A percentile compares a stretch with the other conserved stretches of the same genome.
Conservation (phyloP, 2,797 vertebrate species). For the Semaprochilodus insignis region DNA sequence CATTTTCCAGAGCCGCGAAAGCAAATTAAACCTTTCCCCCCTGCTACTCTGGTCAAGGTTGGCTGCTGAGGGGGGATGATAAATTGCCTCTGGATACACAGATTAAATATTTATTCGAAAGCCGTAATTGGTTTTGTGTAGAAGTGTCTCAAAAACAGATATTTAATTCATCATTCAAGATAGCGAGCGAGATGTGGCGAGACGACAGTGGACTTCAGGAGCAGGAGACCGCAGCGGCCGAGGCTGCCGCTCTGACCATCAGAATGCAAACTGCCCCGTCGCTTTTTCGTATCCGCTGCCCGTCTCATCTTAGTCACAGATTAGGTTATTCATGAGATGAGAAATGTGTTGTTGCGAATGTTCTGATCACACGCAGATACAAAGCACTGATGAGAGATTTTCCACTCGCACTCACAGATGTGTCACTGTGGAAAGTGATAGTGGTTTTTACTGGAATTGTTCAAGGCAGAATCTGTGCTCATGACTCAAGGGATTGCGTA, state of each 20-base stretch:
- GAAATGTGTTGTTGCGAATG: constrained; percentile 30
- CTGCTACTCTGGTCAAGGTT: constrained; percentile 49
- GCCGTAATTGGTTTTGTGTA: constrained; percentile 58
- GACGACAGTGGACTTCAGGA: not conserved
- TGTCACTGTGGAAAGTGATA: not conserved
- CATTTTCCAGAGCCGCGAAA: constrained; percentile 40
- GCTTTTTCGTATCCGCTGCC: not conserved
- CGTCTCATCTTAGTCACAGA: not conserved
- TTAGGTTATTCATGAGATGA: constrained; percentile 34
- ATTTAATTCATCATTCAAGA: constrained; percentile 59
- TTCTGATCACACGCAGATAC: constrained; percentile 35
- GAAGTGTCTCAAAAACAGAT: constrained; percentile 53
- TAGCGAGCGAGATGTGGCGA: constrained; percentile 34
- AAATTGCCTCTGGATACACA: constrained; percentile 57
- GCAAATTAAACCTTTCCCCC: constrained; percentile 54
- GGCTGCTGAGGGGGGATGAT: constrained; percentile 46
- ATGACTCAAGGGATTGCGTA: not conserved
- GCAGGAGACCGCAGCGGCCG: not conserved
- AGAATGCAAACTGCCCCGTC: constrained; percentile 27
- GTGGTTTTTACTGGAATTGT: constrained; percentile 6
- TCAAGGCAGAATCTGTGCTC: not conserved
- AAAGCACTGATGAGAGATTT: constrained; percentile 43
- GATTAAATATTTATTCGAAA: constrained; percentile 63
- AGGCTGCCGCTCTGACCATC: constrained; percentile 30
- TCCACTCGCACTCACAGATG: constrained; percentile 16